phyloP scores from a whole-genome alignment of 2,888 invertebrate species.

The Agrypnus murinus region DNA sequence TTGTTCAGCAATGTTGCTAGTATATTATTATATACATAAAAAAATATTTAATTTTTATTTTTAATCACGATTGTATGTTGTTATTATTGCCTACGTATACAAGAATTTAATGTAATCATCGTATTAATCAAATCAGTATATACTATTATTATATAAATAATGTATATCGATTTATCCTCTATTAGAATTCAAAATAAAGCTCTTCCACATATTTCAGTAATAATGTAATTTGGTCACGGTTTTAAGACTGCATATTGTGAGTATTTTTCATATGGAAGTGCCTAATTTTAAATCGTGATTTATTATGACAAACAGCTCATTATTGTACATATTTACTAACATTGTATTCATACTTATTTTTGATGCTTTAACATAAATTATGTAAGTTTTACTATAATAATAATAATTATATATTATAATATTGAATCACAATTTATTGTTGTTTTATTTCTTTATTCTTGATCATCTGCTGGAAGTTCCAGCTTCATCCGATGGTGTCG shows the following conservation, averaged over 20 bases:
- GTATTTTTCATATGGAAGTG: slow-evolving; percentile 52
- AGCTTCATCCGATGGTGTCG: background rate
- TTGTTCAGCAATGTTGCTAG: slow-evolving; percentile 9
- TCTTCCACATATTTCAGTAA: slow-evolving; percentile 51
- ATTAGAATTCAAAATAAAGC: slow-evolving; percentile 42
- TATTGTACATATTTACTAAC: slow-evolving; percentile 57
- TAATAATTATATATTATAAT: slow-evolving; percentile 42
- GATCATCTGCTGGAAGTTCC: background rate
- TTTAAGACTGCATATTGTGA: slow-evolving; percentile 54
- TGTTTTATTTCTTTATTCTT: slow-evolving; percentile 15
- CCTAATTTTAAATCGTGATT: slow-evolving; percentile 52
- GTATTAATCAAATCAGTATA: slow-evolving; percentile 41
- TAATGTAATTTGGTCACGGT: slow-evolving; percentile 43
- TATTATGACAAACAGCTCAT: slow-evolving; percentile 52
- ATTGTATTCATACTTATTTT: slow-evolving; percentile 56
- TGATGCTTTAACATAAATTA: slow-evolving; percentile 61
- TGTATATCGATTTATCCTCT: slow-evolving; percentile 32
- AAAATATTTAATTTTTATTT: slow-evolving; percentile 15
- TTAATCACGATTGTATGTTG: slow-evolving; percentile 41
- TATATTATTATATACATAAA: too few relatives aligned
- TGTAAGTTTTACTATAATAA: slow-evolving; percentile 59
- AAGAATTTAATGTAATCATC: slow-evolving; percentile 27
- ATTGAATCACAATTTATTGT: slow-evolving; percentile 43
- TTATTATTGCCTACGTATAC: slow-evolving; percentile 40
- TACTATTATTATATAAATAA: slow-evolving; percentile 23